Evolutionary conservation across 2,113 vertebrate species (phyloP).

Genomic region (Rousettus leschenaultii): DNA sequence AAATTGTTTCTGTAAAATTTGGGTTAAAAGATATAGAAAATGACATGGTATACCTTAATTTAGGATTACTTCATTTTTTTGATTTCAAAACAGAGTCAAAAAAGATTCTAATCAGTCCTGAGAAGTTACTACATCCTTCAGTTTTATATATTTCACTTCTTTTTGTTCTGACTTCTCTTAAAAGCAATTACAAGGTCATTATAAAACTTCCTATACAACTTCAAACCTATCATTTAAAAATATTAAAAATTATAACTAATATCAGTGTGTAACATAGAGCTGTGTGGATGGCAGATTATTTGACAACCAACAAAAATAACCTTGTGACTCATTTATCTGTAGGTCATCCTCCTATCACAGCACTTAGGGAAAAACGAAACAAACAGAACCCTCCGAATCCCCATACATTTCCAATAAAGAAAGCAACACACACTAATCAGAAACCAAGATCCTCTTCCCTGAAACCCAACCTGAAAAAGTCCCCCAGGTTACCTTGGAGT

Average conservation of each 20-base stretch:
- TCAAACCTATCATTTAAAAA: neutral
- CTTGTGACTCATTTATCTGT: neutral
- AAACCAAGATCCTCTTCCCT: neutral
- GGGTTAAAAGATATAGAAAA: neutral
- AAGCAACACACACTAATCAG: neutral
- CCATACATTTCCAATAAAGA: neutral
- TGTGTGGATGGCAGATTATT: neutral
- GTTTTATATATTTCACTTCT: neutral
- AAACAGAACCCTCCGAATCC: neutral
- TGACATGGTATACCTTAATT: neutral
- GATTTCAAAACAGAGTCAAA: conserved; percentile 31
- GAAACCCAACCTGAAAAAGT: neutral
- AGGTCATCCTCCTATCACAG: neutral
- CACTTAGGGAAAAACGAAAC: neutral
- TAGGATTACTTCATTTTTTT: neutral
- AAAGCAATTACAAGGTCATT: conserved; percentile 16
- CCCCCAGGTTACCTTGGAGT: conserved; percentile 83
- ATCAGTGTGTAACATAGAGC: neutral
- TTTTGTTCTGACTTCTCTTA: conserved; percentile 19
- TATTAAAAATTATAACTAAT: neutral
- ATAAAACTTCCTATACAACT: neutral
- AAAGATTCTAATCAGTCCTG: neutral
- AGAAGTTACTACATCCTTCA: neutral
- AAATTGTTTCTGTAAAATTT: neutral
- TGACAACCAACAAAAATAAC: neutral